Conservation (phyloP, 2,113 vertebrate genomes). For the Serinus canaria region DNA sequence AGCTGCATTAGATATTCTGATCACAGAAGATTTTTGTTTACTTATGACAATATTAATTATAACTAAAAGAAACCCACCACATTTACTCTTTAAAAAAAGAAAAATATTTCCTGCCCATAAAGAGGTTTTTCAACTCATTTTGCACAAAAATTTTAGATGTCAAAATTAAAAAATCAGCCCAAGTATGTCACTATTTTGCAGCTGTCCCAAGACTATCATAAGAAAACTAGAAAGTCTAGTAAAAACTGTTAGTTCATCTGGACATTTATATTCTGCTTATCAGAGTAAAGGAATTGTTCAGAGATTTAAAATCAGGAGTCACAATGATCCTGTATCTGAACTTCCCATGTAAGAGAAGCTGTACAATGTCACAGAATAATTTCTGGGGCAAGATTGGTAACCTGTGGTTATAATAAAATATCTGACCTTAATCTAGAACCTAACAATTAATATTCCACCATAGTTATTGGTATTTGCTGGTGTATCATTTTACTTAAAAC, state of each 20-base stretch:
- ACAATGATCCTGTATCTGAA: not conserved
- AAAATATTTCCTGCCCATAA: not conserved
- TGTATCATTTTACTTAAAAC: not conserved
- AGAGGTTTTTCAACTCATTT: not conserved
- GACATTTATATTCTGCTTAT: not conserved
- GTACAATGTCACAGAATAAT: not conserved
- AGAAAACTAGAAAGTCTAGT: not conserved
- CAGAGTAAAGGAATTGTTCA: not conserved
- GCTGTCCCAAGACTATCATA: not conserved
- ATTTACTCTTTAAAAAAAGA: not conserved
- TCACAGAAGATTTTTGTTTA: not conserved
- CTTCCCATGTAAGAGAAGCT: not conserved
- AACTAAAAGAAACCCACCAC: not conserved
- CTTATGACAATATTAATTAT: not conserved
- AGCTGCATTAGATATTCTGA: not conserved
- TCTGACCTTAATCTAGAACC: not conserved
- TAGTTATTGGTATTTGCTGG: not conserved
- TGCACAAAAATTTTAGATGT: not conserved
- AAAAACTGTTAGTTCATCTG: not conserved
- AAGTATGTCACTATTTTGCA: not conserved
- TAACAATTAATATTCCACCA: accelerated
- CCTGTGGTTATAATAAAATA: not conserved
- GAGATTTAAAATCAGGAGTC: not conserved
- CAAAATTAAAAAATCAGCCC: not conserved
- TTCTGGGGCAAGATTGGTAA: not conserved